Evolutionary conservation across 2,113 vertebrate genomes (phyloP), one percentile per base, ranked within the genome.

Genomic region (Scopus umbretta): DNA sequence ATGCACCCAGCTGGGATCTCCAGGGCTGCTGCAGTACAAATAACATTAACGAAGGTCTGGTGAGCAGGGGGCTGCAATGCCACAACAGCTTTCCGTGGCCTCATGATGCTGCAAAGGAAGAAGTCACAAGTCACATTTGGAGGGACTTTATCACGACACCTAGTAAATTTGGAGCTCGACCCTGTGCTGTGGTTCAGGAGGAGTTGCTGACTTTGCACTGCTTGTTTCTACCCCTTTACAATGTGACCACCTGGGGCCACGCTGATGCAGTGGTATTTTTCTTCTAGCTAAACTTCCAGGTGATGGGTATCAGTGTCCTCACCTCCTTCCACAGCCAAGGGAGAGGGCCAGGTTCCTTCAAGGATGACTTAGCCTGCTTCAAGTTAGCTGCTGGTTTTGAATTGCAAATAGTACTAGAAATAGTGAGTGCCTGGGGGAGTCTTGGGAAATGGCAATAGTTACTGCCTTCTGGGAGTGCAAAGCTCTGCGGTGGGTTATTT

Each of bases 101-200:
- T 49, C 11, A 1, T 0, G 1, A 16, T 2, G 15, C 26, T 59
- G 49, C 30, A 65, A n/a, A 32, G 40, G 36, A 36, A 75, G 59
- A 40, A 80, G 13, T 58, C 59, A 62, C 12, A 47, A 26, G 25
- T 8, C 27, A 40, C 29, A 4, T 38, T 78, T 38, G 43, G 26
- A 79, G 47, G 36, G 42, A 4, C 80, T 84, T 52, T 61, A 16
- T 22, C 14, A 0, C 32, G 42, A 30, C 38, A 49, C 5, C 13
- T 32, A 13, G 9, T 15, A 38, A 26, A 47, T 67, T 13, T 43
- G 30, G 61, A 90, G 49, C 29, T 63, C 0, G 1, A 5, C 38
- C 30, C 29, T 7, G 18, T 56, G 52, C 36, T 61, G 40, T 19
- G 50, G 19, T 29, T 59, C 40, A 25, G 43, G 65, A 80, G 36